These are phyloP conservation scores for Chaetodon auriga DNA, from an alignment of 2,113 vertebrate species.

Conservation along the genomic window DNA sequence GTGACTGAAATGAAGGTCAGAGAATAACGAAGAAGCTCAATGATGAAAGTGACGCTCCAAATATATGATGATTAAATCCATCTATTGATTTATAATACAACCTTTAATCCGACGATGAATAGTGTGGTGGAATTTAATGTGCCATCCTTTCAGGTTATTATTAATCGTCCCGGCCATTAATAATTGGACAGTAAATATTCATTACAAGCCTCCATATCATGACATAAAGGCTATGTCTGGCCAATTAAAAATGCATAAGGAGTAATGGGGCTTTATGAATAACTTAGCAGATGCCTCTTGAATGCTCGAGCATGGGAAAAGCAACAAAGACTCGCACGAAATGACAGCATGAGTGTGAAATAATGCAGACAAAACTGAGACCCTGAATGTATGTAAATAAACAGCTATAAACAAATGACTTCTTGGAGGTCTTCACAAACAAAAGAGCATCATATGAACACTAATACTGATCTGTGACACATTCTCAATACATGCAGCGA, in stretches of 20 bases:
- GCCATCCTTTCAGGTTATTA: slow-evolving; percentile 89
- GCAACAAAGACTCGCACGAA: slow-evolving; percentile 44
- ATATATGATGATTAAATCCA: slow-evolving; percentile 51
- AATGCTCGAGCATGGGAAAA: slow-evolving; percentile 71
- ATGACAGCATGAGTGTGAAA: slow-evolving; percentile 3
- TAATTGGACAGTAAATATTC: slow-evolving; percentile 96
- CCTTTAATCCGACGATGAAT: slow-evolving; percentile 23
- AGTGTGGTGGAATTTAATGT: slow-evolving; percentile 89
- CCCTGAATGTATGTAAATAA: background rate
- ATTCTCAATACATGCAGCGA: background rate
- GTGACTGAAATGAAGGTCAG: slow-evolving; percentile 20
- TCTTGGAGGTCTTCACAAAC: background rate
- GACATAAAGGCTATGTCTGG: slow-evolving; percentile 94
- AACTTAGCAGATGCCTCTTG: slow-evolving; percentile 93
- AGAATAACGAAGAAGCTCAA: slow-evolving; percentile 26
- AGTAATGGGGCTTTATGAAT: slow-evolving; percentile 98
- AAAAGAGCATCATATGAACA: background rate
- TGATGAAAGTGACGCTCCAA: slow-evolving; percentile 35
- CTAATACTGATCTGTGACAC: background rate
- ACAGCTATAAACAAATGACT: background rate
- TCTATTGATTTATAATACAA: slow-evolving; percentile 41
- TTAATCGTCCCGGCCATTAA: slow-evolving; percentile 91
- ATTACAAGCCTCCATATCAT: slow-evolving; percentile 94
- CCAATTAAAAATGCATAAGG: slow-evolving; percentile 97
- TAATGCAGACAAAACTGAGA: background rate